phyloP scores from a whole-genome alignment of 2,888 invertebrate genomes.

The Dolichopus griseipennis region DNA sequence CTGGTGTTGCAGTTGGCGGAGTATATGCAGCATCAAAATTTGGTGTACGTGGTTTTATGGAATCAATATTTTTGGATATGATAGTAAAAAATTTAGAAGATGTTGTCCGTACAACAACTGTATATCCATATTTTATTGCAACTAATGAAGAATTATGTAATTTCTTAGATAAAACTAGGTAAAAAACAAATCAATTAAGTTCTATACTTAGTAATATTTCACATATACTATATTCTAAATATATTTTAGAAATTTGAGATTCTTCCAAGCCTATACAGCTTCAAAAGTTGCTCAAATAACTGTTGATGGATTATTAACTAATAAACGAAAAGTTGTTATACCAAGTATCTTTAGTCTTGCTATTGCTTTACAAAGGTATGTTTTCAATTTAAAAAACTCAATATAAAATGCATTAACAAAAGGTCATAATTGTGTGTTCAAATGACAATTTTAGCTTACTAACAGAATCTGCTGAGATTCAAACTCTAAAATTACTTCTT shows the following conservation, averaged over 20 bases:
- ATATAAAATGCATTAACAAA: neutral
- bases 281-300: constrained; percentile 24
- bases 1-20: constrained; percentile 15
- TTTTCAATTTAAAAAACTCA: neutral
- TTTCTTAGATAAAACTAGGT: constrained; percentile 38
- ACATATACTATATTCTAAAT: neutral
- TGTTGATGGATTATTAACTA: constrained; percentile 28
- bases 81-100: constrained; percentile 38
- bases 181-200: constrained; percentile 23
- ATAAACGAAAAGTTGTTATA: constrained; percentile 28
- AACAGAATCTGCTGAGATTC: neutral
- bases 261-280: neutral
- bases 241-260: neutral
- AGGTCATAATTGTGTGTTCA: no score
- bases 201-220: neutral
- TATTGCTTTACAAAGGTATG: neutral
- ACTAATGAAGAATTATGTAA: constrained; percentile 40
- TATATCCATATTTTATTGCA: constrained; percentile 44
- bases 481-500: neutral
- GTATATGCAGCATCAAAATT: constrained; percentile 45
- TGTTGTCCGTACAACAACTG: constrained; percentile 37
- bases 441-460: neutral
- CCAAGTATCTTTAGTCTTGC: constrained; percentile 21
- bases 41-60: constrained; percentile 44
- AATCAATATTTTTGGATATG: constrained; percentile 37